Base-by-base conservation (phyloP, 1,140 invertebrate genomes). In the Drosophila persimilis region DNA sequence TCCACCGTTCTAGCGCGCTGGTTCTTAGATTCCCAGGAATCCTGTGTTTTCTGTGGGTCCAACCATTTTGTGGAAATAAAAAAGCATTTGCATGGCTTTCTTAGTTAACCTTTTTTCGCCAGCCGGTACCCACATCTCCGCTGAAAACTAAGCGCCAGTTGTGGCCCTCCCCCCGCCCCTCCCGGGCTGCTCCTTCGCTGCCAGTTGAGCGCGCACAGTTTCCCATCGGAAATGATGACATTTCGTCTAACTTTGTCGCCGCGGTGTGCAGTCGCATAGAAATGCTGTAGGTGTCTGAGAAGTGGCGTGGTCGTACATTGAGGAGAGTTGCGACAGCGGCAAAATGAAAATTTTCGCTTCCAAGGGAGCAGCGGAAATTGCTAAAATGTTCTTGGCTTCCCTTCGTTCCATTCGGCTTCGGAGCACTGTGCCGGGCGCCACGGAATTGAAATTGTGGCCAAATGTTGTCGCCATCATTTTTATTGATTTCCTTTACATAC, bases 151-250 rank as follows among this genome's bases (percentile, higher is more conserved):
- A 62, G 57, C 51, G 67, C 54, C 67, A 41, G 45, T 22, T 75
- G 72, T 57, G 15, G 43, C 29, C 24, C 39, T 17, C 17, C 17
- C 17, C 17, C 17, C 17, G 17, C 29, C 24, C 22, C 52, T 15
- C 52, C 69, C 59, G 24, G 43, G 52, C 43, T 9, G 47, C 46
- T 43, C 44, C 41, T 44, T 50, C 55, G 62, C 74, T 74, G 73
- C 44, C 73, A 64, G 58, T 67, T 88, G 71, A 83, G 83, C 67
- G 81, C 70, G 66, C 72, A 65, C 80, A 73, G 69, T 78, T 81
- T 86, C 54, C 74, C 81, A 90, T 70, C 75, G 86, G 86, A 90
- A 88, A 90, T 90, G 78, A 90, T 90, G 86, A 90, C 86, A 90
- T 90, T 90, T 83, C 86, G 86, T 90, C 86, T 78, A 90, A 90